Base-by-base conservation (phyloP, 2,888 invertebrate species). In the Rhopalosiphum nymphaeae region DNA sequence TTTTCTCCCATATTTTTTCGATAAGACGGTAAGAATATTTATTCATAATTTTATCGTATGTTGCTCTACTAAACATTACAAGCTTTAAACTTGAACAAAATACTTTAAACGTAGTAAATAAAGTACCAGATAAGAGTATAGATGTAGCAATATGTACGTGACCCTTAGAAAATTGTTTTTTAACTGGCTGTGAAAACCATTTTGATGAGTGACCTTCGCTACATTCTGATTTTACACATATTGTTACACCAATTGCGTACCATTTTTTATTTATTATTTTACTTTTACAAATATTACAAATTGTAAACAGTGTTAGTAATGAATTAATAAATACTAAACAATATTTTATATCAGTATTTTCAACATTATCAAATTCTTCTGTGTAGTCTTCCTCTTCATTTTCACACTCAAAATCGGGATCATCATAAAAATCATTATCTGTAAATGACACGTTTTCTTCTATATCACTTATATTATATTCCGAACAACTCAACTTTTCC, bases 211-310 rank as follows among this genome's bases (percentile, higher is more conserved):
- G 57, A 26, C 57, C 84, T 84, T 87, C 3, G 11, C 44, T 86
- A 86, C 26, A 46, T 86, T 49, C 29, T n/a, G 46, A 87, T 49
- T 29, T 44, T 46, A 86, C 86, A 87, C 46, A 87, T 49, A 49
- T 87, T 87, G 46, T 46, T 49, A n/a, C 86, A n/a, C 49, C 87
- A 87, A 87, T 87, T 49, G 49, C 11, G 49, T 29, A 49, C 87
- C 49, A 87, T 87, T 87, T 49, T 87, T 29, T 49, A 49, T 87
- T 87, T 87, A 87, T 87, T 49, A n/a, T 49, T n/a, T 87, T 87
- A 87, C 87, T 87, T 87, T 87, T 87, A 1, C 86, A 49, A 49
- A 49, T 49, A 87, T n/a, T 87, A 86, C 44, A 46, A 86, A 46
- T 26, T 0, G 46, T 86, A 86, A 46, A 86, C 29, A 86, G 36